Evolutionary conservation across 2,113 vertebrate genomes (phyloP).

Genomic region (Crypturellus undulatus): DNA sequence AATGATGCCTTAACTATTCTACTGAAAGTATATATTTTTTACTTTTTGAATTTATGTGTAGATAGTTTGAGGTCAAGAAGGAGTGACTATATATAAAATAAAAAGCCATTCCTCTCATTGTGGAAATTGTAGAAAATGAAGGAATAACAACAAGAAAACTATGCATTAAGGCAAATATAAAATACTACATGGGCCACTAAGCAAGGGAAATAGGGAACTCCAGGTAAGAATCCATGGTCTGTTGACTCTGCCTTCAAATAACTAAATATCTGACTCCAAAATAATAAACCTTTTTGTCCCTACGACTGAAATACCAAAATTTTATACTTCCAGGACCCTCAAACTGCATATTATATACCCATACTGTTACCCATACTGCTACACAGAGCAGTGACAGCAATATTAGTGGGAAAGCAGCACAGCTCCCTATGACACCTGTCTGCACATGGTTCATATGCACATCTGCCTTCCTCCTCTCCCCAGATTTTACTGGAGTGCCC

Average conservation of each 20-base stretch:
- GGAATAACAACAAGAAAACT: accelerated
- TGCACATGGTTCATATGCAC: neutral
- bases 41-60: neutral
- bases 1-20: neutral
- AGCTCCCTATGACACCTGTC: neutral
- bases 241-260: neutral
- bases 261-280: neutral
- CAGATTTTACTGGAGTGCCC: neutral
- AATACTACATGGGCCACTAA: neutral
- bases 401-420: accelerated
- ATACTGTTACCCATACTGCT: neutral
- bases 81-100: neutral
- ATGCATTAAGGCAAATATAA: neutral
- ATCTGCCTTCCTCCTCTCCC: neutral
- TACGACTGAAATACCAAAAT: neutral
- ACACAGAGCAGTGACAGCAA: neutral
- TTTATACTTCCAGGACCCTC: accelerated
- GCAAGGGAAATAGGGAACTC: neutral
- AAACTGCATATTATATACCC: accelerated
- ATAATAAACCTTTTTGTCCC: neutral
- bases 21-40: neutral
- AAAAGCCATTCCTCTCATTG: neutral
- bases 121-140: neutral
- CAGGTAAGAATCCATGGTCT: neutral
- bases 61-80: neutral